phyloP scores from a whole-genome alignment of 2,797 vertebrate species.

The Sebastes iracundus region DNA sequence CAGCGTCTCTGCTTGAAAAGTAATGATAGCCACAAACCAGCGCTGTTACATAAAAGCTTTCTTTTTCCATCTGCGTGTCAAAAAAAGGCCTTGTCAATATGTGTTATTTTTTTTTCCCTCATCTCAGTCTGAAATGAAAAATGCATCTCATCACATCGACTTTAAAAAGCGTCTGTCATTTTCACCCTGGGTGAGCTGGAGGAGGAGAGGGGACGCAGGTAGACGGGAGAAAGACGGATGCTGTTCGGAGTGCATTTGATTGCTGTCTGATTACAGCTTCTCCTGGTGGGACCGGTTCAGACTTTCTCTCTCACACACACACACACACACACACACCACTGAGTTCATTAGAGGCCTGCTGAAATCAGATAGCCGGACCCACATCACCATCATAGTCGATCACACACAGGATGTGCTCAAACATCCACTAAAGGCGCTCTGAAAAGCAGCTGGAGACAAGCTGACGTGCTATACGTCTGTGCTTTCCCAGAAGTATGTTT shows the following conservation, averaged over 20 bases:
- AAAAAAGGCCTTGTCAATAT: neutral
- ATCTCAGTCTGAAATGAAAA: slow-evolving; percentile 31
- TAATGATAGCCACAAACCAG: neutral
- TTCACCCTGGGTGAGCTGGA: slow-evolving; percentile 31
- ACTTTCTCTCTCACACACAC: slow-evolving; percentile 11
- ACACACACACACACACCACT: neutral
- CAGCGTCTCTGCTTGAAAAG: neutral
- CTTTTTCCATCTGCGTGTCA: neutral
- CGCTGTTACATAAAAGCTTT: neutral
- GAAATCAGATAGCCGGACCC: slow-evolving; percentile 30
- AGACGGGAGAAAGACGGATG: slow-evolving; percentile 29
- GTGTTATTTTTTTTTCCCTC: neutral
- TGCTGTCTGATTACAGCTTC: slow-evolving; percentile 70
- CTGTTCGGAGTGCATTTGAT: slow-evolving; percentile 55
- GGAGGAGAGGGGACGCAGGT: slow-evolving; percentile 1
- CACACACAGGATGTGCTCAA: slow-evolving; percentile 7
- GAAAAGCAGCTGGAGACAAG: neutral
- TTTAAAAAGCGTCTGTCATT: slow-evolving; percentile 37
- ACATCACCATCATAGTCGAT: neutral
- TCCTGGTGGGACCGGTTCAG: slow-evolving; percentile 37
- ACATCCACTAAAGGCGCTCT: slow-evolving; percentile 3
- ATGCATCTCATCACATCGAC: slow-evolving; percentile 31
- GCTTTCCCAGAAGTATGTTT: slow-evolving; percentile 23
- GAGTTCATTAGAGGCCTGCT: slow-evolving; percentile 16
- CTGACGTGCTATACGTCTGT: neutral